These are phyloP conservation scores for Cynocephalus volans DNA, from an alignment of 2,113 vertebrate genomes.

Conservation along the genomic window DNA sequence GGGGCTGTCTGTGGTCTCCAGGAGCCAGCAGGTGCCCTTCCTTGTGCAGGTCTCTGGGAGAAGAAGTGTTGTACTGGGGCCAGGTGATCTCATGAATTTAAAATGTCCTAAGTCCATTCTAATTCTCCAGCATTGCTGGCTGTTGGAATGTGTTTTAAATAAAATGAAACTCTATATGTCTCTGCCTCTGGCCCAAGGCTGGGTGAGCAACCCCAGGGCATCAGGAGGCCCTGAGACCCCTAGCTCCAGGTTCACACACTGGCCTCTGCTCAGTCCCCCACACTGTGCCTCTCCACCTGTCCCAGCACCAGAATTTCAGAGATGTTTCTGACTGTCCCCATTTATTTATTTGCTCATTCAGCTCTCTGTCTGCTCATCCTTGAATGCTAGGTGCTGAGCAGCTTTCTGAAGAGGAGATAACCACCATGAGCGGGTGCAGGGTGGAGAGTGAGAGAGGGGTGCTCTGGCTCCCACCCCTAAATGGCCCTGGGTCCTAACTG, in stretches of 20 bases:
- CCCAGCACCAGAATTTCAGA: background rate
- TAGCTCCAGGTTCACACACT: background rate
- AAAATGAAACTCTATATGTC: background rate
- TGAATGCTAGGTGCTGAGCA: background rate
- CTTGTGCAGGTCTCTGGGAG: background rate
- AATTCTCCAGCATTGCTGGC: background rate
- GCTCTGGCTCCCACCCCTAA: too few species aligned
- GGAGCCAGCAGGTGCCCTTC: too few species aligned
- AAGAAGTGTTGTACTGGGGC: background rate
- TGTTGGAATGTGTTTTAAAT: background rate
- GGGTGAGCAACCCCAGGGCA: background rate
- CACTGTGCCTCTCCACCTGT: accelerated
- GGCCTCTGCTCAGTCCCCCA: background rate
- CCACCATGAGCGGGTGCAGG: background rate
- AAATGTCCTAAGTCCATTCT: background rate
- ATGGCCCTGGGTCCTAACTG: background rate
- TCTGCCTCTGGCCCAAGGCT: background rate
- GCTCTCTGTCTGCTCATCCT: background rate
- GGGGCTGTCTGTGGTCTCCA: background rate
- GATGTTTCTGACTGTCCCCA: background rate
- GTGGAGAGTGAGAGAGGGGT: background rate
- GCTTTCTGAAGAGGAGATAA: background rate
- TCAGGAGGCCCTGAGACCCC: background rate
- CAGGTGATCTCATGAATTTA: background rate
- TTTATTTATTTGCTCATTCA: background rate